Evolutionary conservation across 2,888 invertebrate species (phyloP).

Genomic region (Corbicula japonica): DNA sequence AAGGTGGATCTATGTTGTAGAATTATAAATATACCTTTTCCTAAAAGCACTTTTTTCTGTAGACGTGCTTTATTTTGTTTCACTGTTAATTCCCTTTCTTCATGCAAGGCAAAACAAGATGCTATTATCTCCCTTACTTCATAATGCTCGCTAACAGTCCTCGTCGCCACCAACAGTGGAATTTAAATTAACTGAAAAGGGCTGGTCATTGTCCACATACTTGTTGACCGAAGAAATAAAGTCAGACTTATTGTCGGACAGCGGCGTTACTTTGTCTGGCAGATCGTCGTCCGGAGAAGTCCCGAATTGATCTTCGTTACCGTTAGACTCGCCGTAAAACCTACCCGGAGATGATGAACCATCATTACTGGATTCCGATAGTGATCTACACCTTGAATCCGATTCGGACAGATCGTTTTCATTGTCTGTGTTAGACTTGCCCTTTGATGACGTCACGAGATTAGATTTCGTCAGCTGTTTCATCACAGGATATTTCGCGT

Average conservation of each 20-base stretch:
- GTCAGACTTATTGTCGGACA: constrained; percentile 49
- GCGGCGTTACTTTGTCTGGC: constrained; percentile 56
- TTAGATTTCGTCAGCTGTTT: constrained; percentile 66
- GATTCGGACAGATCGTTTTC: constrained; percentile 75
- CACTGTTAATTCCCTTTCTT: too few species aligned
- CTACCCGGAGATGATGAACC: constrained; percentile 50
- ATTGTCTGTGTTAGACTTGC: constrained; percentile 19
- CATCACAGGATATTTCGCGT: constrained; percentile 40
- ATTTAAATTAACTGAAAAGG: constrained; percentile 54
- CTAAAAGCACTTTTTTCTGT: too few species aligned
- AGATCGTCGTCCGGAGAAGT: constrained; percentile 64
- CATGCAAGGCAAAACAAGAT: too few species aligned
- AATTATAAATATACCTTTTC: too few species aligned
- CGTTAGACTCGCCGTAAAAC: constrained; percentile 55
- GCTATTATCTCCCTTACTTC: too few species aligned
- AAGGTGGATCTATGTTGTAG: too few species aligned
- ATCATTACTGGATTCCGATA: constrained; percentile 61
- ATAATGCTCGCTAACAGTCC: constrained; percentile 51
- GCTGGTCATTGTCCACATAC: constrained; percentile 43
- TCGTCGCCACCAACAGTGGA: constrained; percentile 58
- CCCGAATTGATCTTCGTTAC: constrained; percentile 66
- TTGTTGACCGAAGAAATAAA: constrained; percentile 47
- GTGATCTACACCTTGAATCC: constrained; percentile 66
- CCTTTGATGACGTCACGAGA: constrained; percentile 64
- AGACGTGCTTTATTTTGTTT: too few species aligned